Percentiles rank a stretch among this genome's conserved stretches.
phyloP scores from a whole-genome alignment of 2,888 invertebrate species.

The Anthoptus insignis region DNA sequence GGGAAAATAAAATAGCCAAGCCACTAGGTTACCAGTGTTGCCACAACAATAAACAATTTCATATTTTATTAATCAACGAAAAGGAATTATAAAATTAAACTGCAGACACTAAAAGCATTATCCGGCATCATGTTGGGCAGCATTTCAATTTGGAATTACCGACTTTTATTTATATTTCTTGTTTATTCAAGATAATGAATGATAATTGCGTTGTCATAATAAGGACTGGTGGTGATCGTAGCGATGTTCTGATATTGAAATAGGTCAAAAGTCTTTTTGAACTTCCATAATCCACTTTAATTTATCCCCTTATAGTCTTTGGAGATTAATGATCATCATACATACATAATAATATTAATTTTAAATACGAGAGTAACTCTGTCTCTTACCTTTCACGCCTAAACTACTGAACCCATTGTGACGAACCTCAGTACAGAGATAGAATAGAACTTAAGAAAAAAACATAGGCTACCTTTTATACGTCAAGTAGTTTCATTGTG shows the following conservation, averaged over 20 bases:
- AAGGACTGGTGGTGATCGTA: constrained; percentile 22
- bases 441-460: no score
- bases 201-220: constrained; percentile 12
- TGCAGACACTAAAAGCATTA: background rate
- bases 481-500: no score
- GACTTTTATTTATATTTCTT: constrained; percentile 8
- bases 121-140: background rate
- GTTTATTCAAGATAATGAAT: constrained; percentile 9
- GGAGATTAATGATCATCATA: no score
- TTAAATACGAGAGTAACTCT: no score
- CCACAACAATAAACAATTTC: background rate
- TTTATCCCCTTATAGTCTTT: no score
- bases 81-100: background rate
- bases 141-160: constrained; percentile 11
- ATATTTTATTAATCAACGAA: background rate
- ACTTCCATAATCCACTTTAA: background rate
- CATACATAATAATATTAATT: no score
- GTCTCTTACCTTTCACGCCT: no score
- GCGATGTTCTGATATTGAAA: constrained; percentile 20
- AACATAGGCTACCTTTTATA: no score
- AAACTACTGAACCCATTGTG: no score
- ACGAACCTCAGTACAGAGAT: no score
- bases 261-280: constrained; percentile 12
- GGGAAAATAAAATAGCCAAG: no score
- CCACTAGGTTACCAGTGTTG: no score